phyloP scores from a whole-genome alignment of 2,113 vertebrate genomes.

The Nothocercus nigrocapillus region DNA sequence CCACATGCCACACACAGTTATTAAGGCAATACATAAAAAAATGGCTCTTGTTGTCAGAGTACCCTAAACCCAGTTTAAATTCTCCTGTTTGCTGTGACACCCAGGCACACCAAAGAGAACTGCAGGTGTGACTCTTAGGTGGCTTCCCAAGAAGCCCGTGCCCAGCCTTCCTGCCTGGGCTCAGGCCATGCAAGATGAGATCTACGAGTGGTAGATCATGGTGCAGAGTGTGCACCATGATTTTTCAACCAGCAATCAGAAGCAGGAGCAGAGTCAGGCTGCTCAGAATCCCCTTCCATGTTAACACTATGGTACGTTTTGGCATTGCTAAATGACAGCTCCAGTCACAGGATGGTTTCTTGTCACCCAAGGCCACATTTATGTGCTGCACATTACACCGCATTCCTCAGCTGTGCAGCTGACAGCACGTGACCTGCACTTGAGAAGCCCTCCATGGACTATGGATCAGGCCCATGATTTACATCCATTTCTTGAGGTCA shows the following conservation, averaged over 20 bases:
- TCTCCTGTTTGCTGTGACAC: background rate
- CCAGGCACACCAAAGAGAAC: background rate
- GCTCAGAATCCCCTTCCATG: background rate
- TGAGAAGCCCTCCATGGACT: background rate
- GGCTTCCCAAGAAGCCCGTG: background rate
- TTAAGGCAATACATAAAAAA: background rate
- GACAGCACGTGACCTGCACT: background rate
- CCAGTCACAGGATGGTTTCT: background rate
- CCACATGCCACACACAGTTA: fast-evolving
- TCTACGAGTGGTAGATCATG: background rate
- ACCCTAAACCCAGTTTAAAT: fast-evolving
- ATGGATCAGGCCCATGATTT: background rate
- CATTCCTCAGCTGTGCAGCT: background rate
- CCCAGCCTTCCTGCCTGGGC: background rate
- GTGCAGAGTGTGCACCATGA: no score
- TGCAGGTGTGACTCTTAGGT: background rate
- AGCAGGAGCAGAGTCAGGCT: background rate
- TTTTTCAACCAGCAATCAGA: background rate
- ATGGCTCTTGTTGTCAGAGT: fast-evolving
- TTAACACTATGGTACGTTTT: background rate
- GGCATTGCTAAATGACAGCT: background rate
- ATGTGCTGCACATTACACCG: background rate
- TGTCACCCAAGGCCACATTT: background rate
- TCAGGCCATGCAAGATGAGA: no score
- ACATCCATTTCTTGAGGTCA: background rate